phyloP scores from a whole-genome alignment of 2,113 vertebrate genomes.

The Dasypus novemcinctus region DNA sequence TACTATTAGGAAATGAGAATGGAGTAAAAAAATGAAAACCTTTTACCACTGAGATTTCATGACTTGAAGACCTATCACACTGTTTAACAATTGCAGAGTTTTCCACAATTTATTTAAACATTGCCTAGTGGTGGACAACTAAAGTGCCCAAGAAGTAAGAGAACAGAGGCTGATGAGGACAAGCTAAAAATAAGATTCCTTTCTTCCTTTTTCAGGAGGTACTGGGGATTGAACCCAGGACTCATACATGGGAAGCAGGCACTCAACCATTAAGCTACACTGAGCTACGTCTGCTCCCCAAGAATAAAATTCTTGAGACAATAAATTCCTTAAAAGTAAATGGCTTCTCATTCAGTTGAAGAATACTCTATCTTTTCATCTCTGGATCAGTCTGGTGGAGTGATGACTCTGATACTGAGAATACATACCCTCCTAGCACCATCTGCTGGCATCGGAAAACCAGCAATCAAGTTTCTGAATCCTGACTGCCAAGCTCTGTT shows the following conservation, averaged over 20 bases:
- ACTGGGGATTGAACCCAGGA: no score
- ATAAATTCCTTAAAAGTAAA: not conserved
- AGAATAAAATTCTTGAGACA: not conserved
- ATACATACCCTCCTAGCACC: constrained; percentile 25
- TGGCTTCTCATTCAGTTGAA: not conserved
- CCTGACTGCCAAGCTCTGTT: not conserved
- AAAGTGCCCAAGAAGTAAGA: not conserved
- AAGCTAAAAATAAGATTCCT: not conserved
- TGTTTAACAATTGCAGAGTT: not conserved
- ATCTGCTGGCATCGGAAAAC: constrained; percentile 30
- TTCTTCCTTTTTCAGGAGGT: no score
- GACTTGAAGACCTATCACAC: not conserved
- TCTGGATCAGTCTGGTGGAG: not conserved
- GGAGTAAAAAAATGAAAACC: not conserved
- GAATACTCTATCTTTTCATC: not conserved
- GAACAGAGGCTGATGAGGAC: no score
- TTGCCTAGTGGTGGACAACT: not conserved
- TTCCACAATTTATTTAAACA: not conserved
- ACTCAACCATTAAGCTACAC: no score
- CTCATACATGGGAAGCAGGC: no score
- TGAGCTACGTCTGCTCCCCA: no score
- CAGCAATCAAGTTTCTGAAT: not conserved
- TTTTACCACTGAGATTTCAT: not conserved
- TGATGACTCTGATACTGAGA: not conserved
- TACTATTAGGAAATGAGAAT: not conserved